Evolutionary conservation across 1,140 invertebrate species (phyloP), one percentile per base, ranked within the genome.

Genomic region (Eriosoma lanigerum): DNA sequence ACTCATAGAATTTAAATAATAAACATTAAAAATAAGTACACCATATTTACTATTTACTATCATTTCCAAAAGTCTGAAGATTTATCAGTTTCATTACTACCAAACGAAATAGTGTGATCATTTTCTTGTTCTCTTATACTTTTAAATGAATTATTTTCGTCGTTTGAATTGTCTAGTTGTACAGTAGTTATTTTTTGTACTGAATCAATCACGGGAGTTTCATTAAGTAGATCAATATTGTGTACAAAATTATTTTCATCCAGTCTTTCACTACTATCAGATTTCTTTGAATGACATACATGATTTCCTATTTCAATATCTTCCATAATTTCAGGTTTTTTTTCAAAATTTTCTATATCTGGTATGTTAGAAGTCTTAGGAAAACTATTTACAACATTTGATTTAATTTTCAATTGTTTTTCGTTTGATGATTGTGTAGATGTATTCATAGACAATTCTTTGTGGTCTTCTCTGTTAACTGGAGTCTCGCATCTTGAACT

Each of bases 1-100:
- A n/a, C n/a, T n/a, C n/a, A n/a, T n/a, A n/a, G n/a, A n/a, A n/a
- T n/a, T n/a, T n/a, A n/a, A n/a, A n/a, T n/a, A 38, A 64, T n/a
- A 29, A 1, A 19, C 19, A 15, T 52, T 66, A 26, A 54, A 26
- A 19, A 73, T 52, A 73, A 73, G 21, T 75, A 75, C 1, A 72
- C 9, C 19, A 32, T 56, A 38, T 26, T 58, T n/a, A n/a, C n/a
- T n/a, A n/a, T n/a, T n/a, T n/a, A 2, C 13, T 29, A 50, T 19
- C 1, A 78, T 13, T 15, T 21, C 56, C 75, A 78, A 48, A 78
- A 78, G 2, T 78, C 56, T 46, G 75, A 78, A 48, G 75, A 78
- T 29, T 48, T 76, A 26, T 76, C 72, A 44, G 72, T 76, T 76
- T 58, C 62, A 62, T 78, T 78, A 19, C 75, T 78, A 46, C 75